Base-by-base conservation (phyloP, 2,797 vertebrate species). In the Betta splendens region DNA sequence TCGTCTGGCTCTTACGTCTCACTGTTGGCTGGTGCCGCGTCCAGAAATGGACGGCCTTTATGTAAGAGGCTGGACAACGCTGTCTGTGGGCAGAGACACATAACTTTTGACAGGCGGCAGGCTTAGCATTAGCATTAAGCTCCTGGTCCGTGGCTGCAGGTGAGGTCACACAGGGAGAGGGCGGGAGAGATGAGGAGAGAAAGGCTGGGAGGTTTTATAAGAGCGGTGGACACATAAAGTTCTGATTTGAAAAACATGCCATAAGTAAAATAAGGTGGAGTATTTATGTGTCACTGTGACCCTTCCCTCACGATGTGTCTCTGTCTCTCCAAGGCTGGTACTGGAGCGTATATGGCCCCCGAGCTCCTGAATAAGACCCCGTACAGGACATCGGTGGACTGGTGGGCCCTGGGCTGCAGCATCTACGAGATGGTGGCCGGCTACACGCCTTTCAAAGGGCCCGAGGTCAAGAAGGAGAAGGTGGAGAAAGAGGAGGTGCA, bases 391-490 rank as follows among this genome's bases (percentile, higher is more conserved):
- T 93, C 96, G 0, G 95, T 96, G 87, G 96, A 98, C 89, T 99
- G 96, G 96, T 98, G 97, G 92, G 93, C 95, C 18, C 87, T 97
- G 89, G 97, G 97, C 12, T 95, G 94, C 85, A 95, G 93, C 77
- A 95, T 98, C 83, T 98, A 96, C 49, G 96, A 98, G 84, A 98
- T 98, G 95, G 82, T 98, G 66, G 94, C 95, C 4, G 96, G 93
- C 20, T 91, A 95, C 84, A 97, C 96, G 13, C 94, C 97, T 1
- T 98, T 98, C 81, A 96, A 93, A 89, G 92, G 92, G 15, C 82
- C 90, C 0, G 91, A 92, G 0, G 89, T 91, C 85, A 94, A 83
- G 85, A 97, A 97, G 85, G 93, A 94, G 68, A 97, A 97, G 70
- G 78, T 95, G 38, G 91, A 85, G 57, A 98, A 97, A 74, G 96